These are phyloP conservation scores for Apodemia mormo DNA, from an alignment of 2,888 invertebrate genomes.

Conservation along the genomic window DNA sequence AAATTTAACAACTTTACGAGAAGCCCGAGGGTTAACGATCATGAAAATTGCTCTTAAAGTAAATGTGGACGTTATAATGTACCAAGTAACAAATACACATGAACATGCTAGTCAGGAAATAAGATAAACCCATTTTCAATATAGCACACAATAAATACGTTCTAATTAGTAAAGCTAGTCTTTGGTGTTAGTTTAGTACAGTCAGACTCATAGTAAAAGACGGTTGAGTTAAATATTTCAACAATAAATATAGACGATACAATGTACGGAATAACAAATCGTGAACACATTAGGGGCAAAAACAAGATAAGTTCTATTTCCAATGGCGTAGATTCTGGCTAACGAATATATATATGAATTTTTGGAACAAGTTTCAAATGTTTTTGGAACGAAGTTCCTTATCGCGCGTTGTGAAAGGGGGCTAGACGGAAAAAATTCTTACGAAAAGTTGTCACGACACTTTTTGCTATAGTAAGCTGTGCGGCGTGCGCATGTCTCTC, in stretches of 20 bases:
- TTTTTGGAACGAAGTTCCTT: no score
- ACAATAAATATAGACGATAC: not conserved
- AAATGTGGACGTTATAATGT: constrained; percentile 41
- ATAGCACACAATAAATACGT: constrained; percentile 11
- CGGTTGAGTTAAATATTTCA: not conserved
- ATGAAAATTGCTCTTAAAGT: constrained; percentile 50
- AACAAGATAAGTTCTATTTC: no score
- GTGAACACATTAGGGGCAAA: no score
- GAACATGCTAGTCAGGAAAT: constrained; percentile 18
- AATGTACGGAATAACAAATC: no score
- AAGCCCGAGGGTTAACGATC: constrained; percentile 53
- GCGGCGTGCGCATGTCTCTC: no score
- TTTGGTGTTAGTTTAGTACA: not conserved
- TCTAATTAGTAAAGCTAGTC: not conserved
- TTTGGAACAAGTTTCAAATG: no score
- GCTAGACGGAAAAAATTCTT: no score
- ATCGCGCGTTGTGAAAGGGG: no score
- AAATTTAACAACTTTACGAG: constrained; percentile 63
- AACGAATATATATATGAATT: no score
- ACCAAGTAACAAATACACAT: constrained; percentile 24
- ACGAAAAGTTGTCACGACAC: no score
- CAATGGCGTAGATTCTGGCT: no score
- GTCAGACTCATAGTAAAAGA: not conserved
- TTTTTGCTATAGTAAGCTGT: no score
- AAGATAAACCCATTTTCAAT: constrained; percentile 18